Percentiles rank a stretch among this genome's conserved stretches.
phyloP scores from a whole-genome alignment of 2,113 vertebrate genomes.

The Aspidoscelis tigris region DNA sequence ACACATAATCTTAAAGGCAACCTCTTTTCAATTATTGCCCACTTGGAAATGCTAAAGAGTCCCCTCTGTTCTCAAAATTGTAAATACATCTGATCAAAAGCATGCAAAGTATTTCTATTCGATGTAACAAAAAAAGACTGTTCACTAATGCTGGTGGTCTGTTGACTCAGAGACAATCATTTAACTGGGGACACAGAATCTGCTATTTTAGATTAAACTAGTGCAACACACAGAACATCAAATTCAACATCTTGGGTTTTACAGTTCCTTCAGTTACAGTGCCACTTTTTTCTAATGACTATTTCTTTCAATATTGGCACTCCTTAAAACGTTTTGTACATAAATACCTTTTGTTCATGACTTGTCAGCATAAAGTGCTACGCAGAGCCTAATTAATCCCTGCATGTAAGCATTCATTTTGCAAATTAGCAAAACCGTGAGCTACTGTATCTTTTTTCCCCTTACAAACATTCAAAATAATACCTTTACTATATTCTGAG shows the following conservation, averaged over 20 bases:
- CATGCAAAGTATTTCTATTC: slow-evolving; percentile 17
- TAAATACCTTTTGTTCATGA: slow-evolving; percentile 40
- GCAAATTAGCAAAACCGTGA: slow-evolving; percentile 41
- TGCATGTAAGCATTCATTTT: slow-evolving; percentile 39
- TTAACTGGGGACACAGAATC: slow-evolving; percentile 33
- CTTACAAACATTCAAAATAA: not conserved
- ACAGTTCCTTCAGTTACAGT: slow-evolving; percentile 40
- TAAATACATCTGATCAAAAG: slow-evolving; percentile 33
- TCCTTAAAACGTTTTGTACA: slow-evolving; percentile 35
- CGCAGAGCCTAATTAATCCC: slow-evolving; percentile 10
- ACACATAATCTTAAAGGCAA: not conserved
- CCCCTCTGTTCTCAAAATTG: not conserved
- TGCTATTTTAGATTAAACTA: slow-evolving; percentile 37
- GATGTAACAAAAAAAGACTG: slow-evolving; percentile 32
- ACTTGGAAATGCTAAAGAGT: slow-evolving; percentile 47
- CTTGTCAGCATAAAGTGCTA: slow-evolving; percentile 49
- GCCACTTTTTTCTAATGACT: slow-evolving; percentile 32
- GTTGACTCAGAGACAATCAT: slow-evolving; percentile 56
- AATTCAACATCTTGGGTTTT: slow-evolving; percentile 53
- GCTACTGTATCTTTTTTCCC: slow-evolving; percentile 17
- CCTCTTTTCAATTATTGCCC: slow-evolving; percentile 42
- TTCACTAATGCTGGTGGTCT: slow-evolving; percentile 50
- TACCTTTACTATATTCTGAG: slow-evolving; percentile 28
- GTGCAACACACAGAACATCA: slow-evolving; percentile 52
- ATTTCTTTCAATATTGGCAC: slow-evolving; percentile 42